These are phyloP conservation scores for Eutolmus rufibarbis DNA, from an alignment of 2,888 invertebrate genomes.

Conservation along the genomic window DNA sequence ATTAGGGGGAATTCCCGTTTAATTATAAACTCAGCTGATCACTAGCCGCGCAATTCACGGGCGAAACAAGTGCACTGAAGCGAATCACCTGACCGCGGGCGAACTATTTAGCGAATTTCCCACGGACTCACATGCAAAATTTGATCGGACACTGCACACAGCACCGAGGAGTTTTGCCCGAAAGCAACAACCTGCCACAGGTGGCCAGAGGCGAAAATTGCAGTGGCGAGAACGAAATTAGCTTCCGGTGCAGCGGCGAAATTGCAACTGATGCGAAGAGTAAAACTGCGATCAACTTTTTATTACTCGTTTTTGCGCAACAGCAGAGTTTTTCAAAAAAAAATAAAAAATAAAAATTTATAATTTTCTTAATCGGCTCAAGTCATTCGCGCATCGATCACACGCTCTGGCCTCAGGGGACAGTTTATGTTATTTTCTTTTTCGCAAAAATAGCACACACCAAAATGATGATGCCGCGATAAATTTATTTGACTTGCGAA, in stretches of 20 bases:
- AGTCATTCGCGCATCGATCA: conserved; percentile 5
- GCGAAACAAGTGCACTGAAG: background rate
- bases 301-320: background rate
- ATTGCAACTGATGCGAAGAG: background rate
- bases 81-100: background rate
- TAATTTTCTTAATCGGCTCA: background rate
- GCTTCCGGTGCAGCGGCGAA: background rate
- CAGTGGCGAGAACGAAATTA: background rate
- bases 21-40: background rate
- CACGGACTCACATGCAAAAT: background rate
- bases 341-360: background rate
- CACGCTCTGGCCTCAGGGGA: background rate
- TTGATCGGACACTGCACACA: background rate
- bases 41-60: background rate
- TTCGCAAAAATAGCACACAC: background rate
- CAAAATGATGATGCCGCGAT: background rate
- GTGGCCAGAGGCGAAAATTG: background rate
- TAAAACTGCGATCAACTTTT: background rate
- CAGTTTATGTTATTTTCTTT: background rate
- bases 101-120: background rate
- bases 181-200: background rate
- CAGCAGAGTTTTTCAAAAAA: background rate
- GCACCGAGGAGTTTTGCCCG: background rate
- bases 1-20: background rate
- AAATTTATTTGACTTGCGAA: background rate